Evolutionary conservation across 2,113 vertebrate genomes (phyloP).

Genomic region (Melozone crissalis): DNA sequence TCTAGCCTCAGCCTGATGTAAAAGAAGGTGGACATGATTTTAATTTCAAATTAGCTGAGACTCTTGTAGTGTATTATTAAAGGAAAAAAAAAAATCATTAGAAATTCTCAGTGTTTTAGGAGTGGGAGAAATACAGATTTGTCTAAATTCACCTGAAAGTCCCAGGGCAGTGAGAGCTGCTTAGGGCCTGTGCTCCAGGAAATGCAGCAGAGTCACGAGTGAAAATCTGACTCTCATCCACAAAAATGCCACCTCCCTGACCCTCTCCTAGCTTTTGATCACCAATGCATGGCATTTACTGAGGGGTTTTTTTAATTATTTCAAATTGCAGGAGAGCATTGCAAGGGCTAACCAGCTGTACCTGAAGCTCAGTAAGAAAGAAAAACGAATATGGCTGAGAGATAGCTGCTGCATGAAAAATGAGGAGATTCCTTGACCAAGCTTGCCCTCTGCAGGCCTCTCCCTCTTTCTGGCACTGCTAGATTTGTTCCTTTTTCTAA

Average conservation of each 20-base stretch:
- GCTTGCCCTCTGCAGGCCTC: constrained; percentile 71
- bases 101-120: background rate
- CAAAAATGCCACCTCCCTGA: background rate
- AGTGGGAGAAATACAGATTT: background rate
- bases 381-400: background rate
- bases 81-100: background rate
- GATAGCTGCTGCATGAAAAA: background rate
- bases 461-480: background rate
- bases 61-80: background rate
- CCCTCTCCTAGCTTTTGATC: background rate
- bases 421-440: constrained; percentile 54
- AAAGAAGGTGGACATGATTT: background rate
- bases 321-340: background rate
- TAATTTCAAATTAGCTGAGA: background rate
- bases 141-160: background rate
- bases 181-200: background rate
- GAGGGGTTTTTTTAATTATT: background rate
- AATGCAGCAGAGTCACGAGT: background rate
- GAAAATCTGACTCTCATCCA: background rate
- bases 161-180: background rate
- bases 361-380: background rate
- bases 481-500: background rate
- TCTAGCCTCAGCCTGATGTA: background rate
- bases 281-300: background rate
- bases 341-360: background rate